Evolutionary conservation across 1,140 invertebrate species (phyloP), one percentile per base, ranked within the genome.

Genomic region (Macrobrachium nipponense): DNA sequence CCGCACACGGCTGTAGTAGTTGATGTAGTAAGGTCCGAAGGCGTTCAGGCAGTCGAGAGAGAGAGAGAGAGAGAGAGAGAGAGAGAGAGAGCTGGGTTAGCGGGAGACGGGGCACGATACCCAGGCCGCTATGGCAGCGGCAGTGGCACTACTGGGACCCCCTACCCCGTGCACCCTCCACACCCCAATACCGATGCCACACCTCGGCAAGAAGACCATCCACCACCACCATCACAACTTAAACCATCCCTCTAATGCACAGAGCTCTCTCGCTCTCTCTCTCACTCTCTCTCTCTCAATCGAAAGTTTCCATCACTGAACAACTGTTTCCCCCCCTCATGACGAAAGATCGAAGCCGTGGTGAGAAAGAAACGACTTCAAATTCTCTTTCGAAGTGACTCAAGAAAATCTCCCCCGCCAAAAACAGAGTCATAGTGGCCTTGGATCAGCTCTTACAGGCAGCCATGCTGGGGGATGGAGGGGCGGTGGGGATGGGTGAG

Each of bases 51-150:
- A 36, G 59, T 27, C 27, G 61, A n/a, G 61, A 14, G 60, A 14
- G 61, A 18, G 60, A 60, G 14, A 36, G 36, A 15, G 64, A 64
- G 10, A 61, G 20, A 27, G 36, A 36, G 4, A 10, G 23, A 20
- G 43, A 23, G 60, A 20, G 27, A 14, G 59, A 15, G 62, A 18
- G 60, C 18, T 10, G 17, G 36, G 68, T 64, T 51, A 17, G 75
- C 73, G 27, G 72, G 44, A 70, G 61, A 23, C 23, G 62, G 83
- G 83, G 83, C 83, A 86, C 75, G 77, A 18, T 27, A 86, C 62
- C 83, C 77, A 76, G 77, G 62, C 83, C 76, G 76, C 66, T 80
- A 59, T 86, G 83, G 83, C 83, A 86, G 76, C 80, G 75, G 36
- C 76, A 77, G 83, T 68, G 80, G 58, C 64, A 62, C 59, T 60